Percentiles rank a stretch among this genome's conserved stretches.
These are phyloP conservation scores for Sminthopsis crassicaudata DNA, from an alignment of 2,113 vertebrate genomes.

Conservation along the genomic window DNA sequence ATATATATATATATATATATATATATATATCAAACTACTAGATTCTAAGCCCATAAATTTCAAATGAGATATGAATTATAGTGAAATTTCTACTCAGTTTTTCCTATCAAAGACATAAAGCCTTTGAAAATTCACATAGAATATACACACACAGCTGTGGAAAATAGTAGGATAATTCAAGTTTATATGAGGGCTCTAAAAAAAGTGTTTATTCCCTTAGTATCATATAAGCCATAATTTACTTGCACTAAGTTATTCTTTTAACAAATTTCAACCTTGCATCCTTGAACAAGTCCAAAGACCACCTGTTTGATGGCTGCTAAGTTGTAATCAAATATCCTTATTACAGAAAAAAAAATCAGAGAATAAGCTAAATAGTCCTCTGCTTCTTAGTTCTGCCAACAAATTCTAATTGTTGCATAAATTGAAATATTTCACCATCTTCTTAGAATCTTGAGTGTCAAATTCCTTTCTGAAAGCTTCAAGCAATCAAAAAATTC, in stretches of 20 bases:
- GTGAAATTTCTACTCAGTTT: neutral
- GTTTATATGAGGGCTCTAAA: neutral
- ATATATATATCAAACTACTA: neutral
- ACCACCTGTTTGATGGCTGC: neutral
- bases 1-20: neutral
- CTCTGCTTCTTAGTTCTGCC: neutral
- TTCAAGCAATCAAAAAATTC: neutral
- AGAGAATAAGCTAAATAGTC: neutral
- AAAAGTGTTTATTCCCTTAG: neutral
- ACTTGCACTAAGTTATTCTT: neutral
- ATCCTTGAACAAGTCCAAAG: neutral
- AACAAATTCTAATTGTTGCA: neutral
- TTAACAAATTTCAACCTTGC: neutral
- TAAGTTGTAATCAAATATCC: neutral
- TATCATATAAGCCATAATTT: neutral
- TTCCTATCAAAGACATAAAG: neutral
- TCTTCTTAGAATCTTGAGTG: neutral
- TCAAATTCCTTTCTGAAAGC: neutral
- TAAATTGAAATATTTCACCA: neutral
- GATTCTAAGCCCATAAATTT: conserved; percentile 22
- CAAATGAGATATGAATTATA: conserved; percentile 25
- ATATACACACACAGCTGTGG: neutral
- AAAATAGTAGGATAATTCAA: neutral
- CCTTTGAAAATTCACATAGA: neutral
- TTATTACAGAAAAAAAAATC: neutral